phyloP scores from a whole-genome alignment of 2,113 vertebrate species.

The Sialia sialis region DNA sequence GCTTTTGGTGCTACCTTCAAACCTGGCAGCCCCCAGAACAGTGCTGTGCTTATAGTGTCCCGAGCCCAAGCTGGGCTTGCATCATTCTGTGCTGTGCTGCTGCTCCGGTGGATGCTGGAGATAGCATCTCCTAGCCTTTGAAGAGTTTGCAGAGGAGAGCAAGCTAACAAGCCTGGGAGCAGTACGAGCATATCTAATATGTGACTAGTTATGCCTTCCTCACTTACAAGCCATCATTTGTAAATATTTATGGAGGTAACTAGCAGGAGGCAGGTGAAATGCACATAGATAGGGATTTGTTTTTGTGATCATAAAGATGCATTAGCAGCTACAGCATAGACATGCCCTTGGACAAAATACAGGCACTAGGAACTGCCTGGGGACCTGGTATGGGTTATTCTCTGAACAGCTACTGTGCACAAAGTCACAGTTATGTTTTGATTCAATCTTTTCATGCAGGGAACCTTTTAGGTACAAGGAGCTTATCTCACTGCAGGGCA shows the following conservation, averaged over 20 bases:
- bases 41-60: background rate
- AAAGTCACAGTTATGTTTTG: background rate
- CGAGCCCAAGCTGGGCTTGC: accelerated
- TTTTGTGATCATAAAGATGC: background rate
- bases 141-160: background rate
- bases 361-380: background rate
- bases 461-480: background rate
- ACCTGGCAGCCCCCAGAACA: background rate
- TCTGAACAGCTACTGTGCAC: background rate
- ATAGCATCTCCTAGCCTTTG: background rate
- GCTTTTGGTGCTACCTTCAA: background rate
- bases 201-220: background rate
- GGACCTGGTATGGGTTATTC: background rate
- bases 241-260: background rate
- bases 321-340: background rate
- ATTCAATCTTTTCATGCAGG: background rate
- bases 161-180: background rate
- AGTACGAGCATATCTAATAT: background rate
- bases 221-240: background rate
- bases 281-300: background rate
- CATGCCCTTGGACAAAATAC: background rate
- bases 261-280: background rate
- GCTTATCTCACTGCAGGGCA: background rate
- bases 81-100: background rate
- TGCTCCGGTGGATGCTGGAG: accelerated